phyloP scores from a whole-genome alignment of 2,113 vertebrate species.

The Holacanthus passer region DNA sequence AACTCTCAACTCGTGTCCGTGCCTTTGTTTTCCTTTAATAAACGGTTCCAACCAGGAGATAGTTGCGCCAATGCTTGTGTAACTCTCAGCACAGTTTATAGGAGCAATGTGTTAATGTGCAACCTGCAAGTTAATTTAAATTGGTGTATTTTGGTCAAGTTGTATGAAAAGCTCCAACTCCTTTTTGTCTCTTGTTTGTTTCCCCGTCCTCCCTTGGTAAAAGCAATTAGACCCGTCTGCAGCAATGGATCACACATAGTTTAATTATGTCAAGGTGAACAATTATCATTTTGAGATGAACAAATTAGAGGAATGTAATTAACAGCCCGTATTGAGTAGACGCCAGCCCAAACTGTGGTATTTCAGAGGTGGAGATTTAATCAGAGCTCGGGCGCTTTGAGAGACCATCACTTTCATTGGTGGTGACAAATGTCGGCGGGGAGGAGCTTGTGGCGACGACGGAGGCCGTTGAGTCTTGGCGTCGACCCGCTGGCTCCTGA shows the following conservation, averaged over 20 bases:
- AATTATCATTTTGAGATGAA: conserved; percentile 81
- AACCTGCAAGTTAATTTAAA: no score
- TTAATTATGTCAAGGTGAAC: conserved; percentile 80
- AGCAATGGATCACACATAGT: conserved; percentile 67
- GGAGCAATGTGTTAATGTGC: no score
- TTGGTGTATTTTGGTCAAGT: conserved; percentile 16
- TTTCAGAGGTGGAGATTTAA: conserved; percentile 74
- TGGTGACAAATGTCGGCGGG: conserved; percentile 57
- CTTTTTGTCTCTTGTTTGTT: conserved; percentile 27
- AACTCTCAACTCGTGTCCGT: neutral
- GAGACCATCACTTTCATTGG: conserved; percentile 60
- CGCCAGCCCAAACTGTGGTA: conserved; percentile 63
- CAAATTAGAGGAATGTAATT: conserved; percentile 82
- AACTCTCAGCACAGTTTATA: neutral
- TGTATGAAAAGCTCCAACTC: conserved; percentile 21
- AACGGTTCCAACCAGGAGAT: neutral
- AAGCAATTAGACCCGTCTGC: conserved; percentile 71
- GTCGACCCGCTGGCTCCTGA: conserved; percentile 47
- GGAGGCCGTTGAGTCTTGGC: neutral
- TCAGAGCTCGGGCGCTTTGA: conserved; percentile 65
- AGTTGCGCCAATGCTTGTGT: neutral
- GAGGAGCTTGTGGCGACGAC: neutral
- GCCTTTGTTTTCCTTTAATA: neutral
- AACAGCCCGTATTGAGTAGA: conserved; percentile 67
- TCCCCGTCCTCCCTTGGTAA: conserved; percentile 40